Conservation (phyloP, 2,113 vertebrate genomes). For the Passer domesticus region DNA sequence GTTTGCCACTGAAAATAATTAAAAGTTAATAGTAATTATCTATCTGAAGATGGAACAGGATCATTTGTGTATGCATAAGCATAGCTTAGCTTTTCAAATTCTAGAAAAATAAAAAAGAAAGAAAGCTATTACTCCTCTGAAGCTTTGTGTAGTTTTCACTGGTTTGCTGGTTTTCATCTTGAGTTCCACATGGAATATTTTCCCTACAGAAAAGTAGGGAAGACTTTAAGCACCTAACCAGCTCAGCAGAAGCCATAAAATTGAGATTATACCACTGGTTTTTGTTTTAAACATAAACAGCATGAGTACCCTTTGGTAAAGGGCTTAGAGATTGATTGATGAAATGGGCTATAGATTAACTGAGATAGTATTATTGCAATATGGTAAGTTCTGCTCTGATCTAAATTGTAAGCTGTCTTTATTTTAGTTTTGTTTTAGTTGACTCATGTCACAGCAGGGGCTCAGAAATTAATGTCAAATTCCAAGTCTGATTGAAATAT, state of each 20-base stretch:
- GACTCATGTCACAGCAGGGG: neutral
- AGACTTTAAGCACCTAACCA: neutral
- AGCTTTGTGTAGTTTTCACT: neutral
- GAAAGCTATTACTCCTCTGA: neutral
- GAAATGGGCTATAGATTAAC: neutral
- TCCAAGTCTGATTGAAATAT: neutral
- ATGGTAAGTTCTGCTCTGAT: neutral
- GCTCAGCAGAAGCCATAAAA: neutral
- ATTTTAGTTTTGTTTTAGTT: neutral
- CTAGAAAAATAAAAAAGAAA: neutral
- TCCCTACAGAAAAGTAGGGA: neutral
- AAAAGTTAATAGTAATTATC: neutral
- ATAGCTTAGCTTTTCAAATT: neutral
- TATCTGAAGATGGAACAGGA: neutral
- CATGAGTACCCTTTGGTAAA: neutral
- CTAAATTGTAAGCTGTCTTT: neutral
- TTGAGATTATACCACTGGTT: neutral
- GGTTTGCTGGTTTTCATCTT: neutral
- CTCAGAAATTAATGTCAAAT: constrained; percentile 12
- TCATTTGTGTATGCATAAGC: neutral
- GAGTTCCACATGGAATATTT: neutral
- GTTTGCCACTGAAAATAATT: neutral
- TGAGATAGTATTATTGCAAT: neutral
- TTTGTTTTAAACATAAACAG: neutral
- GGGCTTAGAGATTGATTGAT: neutral